These are phyloP conservation scores for Luehdorfia chinensis DNA, from an alignment of 1,140 invertebrate species.

Conservation along the genomic window DNA sequence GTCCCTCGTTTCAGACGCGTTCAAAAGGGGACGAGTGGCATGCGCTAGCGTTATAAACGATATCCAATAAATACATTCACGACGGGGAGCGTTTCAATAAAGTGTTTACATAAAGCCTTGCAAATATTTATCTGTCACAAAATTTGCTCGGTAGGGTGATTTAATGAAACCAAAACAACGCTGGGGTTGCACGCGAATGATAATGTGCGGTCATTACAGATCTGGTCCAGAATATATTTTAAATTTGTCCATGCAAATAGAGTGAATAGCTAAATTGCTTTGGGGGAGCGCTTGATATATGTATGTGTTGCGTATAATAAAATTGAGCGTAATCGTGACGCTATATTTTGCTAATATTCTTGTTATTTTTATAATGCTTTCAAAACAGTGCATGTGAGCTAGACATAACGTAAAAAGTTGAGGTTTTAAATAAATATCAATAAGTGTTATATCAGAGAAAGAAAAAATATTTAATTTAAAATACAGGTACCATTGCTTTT, in stretches of 20 bases:
- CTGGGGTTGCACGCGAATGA: constrained; percentile 20
- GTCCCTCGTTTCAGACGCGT: background rate
- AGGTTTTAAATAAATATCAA: too few species aligned
- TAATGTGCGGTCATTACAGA: constrained; percentile 1
- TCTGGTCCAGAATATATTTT: constrained; percentile 10
- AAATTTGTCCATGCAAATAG: constrained; percentile 9
- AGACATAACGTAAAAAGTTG: too few species aligned
- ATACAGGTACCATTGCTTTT: too few species aligned
- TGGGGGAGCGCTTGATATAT: constrained; percentile 14
- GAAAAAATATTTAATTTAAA: too few species aligned
- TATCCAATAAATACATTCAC: constrained; percentile 56
- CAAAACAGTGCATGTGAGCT: too few species aligned
- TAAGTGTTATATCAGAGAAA: too few species aligned
- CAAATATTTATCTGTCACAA: constrained; percentile 57
- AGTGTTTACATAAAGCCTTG: constrained; percentile 50
- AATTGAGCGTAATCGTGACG: background rate
- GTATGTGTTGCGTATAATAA: constrained; percentile 2
- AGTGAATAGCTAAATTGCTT: constrained; percentile 7
- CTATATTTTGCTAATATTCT: constrained; percentile 11
- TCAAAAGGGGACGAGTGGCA: constrained; percentile 13
- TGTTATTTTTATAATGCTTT: constrained; percentile 5
- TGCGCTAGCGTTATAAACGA: constrained; percentile 42
- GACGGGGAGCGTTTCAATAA: constrained; percentile 39
- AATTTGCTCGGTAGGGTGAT: constrained; percentile 45
- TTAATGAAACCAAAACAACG: constrained; percentile 66